These are phyloP conservation scores for Diorhabda elongata DNA, from an alignment of 1,140 invertebrate genomes.

Conservation along the genomic window DNA sequence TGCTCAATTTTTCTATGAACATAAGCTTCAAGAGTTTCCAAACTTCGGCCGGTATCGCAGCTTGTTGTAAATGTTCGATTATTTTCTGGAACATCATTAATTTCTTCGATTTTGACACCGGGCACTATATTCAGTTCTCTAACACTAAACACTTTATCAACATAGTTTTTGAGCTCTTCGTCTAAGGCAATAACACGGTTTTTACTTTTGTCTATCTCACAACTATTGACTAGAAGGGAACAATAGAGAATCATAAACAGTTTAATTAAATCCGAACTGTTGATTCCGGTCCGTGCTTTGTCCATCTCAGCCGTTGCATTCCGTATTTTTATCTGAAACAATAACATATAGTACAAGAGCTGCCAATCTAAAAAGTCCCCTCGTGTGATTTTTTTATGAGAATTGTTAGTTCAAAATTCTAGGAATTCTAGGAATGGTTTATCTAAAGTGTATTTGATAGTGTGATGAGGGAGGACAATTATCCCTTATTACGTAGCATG, in stretches of 20 bases:
- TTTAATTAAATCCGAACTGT: constrained; percentile 26
- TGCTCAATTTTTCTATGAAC: constrained; percentile 35
- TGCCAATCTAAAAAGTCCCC: no score
- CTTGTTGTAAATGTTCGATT: neutral
- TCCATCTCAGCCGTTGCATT: constrained; percentile 34
- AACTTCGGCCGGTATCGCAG: constrained; percentile 26
- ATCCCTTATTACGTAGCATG: no score
- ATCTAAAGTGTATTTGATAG: no score
- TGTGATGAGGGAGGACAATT: no score
- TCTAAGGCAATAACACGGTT: constrained; percentile 36
- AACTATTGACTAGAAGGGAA: constrained; percentile 21
- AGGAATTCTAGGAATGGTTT: no score
- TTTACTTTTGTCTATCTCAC: constrained; percentile 19
- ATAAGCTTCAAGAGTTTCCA: constrained; percentile 36
- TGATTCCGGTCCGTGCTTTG: constrained; percentile 20
- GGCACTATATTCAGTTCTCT: constrained; percentile 50
- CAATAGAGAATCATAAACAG: constrained; percentile 28
- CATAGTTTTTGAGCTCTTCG: constrained; percentile 44
- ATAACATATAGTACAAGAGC: constrained; percentile 6
- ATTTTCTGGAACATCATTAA: neutral
- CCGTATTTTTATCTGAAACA: constrained; percentile 28
- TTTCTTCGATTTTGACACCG: constrained; percentile 48
- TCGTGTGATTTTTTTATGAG: no score
- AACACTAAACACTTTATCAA: constrained; percentile 44
- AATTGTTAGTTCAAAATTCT: no score